A percentile compares a stretch with the other conserved stretches of the same genome.
These are phyloP conservation scores for Parelbella ahira DNA, from an alignment of 2,888 invertebrate genomes.

Conservation along the genomic window DNA sequence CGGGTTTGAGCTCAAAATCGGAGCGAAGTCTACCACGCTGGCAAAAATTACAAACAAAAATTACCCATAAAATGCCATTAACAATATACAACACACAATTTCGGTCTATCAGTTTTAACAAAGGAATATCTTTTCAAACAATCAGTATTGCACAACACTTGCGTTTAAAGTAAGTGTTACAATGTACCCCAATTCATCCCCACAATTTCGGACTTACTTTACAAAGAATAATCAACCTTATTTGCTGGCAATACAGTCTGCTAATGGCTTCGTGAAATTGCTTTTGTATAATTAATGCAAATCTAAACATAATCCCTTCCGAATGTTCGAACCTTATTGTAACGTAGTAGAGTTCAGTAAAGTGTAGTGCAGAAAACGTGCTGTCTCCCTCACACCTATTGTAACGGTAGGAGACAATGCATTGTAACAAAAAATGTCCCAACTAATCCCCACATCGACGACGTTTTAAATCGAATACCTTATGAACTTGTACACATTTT, in stretches of 20 bases:
- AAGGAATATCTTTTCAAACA: background rate
- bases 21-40: too few species aligned
- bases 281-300: constrained; percentile 15
- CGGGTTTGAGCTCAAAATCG: too few species aligned
- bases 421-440: background rate
- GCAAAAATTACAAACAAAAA: too few species aligned
- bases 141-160: constrained; percentile 7
- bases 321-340: constrained; percentile 5
- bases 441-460: background rate
- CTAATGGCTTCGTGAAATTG: background rate
- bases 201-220: background rate
- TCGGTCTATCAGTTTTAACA: background rate
- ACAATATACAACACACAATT: too few species aligned
- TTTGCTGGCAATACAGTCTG: background rate
- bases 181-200: constrained; percentile 7
- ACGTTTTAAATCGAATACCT: background rate
- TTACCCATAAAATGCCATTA: too few species aligned
- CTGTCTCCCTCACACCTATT: constrained; percentile 2
- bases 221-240: background rate
- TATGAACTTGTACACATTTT: too few species aligned
- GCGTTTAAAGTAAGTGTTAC: constrained; percentile 10
- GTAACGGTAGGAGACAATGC: background rate
- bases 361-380: background rate
- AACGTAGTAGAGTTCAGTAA: constrained; percentile 3
- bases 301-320: constrained; percentile 11